Percentiles rank a stretch among this genome's conserved stretches.
phyloP scores from a whole-genome alignment of 2,888 invertebrate species.

The Onchidella celtica region DNA sequence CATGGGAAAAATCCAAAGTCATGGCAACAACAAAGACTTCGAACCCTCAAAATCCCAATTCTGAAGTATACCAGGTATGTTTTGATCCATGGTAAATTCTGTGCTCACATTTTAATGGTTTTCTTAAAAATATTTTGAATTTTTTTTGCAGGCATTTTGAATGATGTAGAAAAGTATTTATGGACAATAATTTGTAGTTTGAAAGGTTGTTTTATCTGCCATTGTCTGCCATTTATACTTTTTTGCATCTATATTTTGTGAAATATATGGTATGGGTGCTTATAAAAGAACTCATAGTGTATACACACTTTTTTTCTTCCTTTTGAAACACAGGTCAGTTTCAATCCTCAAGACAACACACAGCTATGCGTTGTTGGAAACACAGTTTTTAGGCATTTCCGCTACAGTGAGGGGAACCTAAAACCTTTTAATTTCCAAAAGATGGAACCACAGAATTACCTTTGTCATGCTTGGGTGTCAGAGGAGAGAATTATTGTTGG shows the following conservation, averaged over 20 bases:
- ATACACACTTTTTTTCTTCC: background rate
- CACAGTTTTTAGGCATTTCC: conserved; percentile 87
- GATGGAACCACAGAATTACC: conserved; percentile 87
- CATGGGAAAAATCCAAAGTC: conserved; percentile 90
- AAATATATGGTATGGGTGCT: too few relatives aligned
- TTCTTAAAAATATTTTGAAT: too few relatives aligned
- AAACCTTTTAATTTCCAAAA: conserved; percentile 92
- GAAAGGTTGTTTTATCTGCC: too few relatives aligned
- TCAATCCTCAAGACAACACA: conserved; percentile 89
- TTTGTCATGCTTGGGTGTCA: conserved; percentile 90
- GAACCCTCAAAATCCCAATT: conserved; percentile 78
- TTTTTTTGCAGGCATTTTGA: too few relatives aligned
- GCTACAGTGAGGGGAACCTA: conserved; percentile 89
- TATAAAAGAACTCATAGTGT: background rate
- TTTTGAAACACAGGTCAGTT: conserved; percentile 83
- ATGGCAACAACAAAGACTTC: conserved; percentile 88
- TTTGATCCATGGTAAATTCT: too few relatives aligned
- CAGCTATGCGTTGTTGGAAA: conserved; percentile 86
- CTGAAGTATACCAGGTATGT: conserved; percentile 84
- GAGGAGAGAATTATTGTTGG: conserved; percentile 92
- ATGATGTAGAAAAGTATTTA: too few relatives aligned
- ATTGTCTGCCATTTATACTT: too few relatives aligned
- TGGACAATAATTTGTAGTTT: too few relatives aligned
- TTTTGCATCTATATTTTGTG: too few relatives aligned
- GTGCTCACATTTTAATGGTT: too few relatives aligned